These are phyloP conservation scores for Myrmophylax atrothorax DNA, from an alignment of 2,113 vertebrate genomes.

Conservation along the genomic window DNA sequence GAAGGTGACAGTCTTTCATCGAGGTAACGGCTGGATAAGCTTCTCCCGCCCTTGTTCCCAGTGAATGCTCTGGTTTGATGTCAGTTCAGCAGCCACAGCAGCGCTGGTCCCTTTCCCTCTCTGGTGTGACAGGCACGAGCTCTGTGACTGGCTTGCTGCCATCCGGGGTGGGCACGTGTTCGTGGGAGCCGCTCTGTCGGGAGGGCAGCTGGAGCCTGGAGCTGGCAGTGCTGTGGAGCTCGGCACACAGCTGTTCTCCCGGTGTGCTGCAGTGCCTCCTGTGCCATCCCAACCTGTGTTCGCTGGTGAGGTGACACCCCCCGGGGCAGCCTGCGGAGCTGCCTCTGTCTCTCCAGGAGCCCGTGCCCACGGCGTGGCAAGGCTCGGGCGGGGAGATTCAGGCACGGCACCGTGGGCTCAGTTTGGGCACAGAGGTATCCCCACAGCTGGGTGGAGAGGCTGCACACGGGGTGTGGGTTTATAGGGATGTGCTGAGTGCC, in stretches of 20 bases:
- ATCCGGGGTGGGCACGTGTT: not conserved
- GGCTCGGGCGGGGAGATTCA: not conserved
- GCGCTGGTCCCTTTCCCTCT: not conserved
- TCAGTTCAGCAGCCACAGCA: not conserved
- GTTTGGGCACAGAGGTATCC: not conserved
- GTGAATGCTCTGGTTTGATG: not conserved
- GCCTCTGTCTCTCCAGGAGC: not conserved
- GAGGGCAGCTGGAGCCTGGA: not conserved
- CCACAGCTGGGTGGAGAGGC: not conserved
- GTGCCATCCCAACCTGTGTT: not conserved
- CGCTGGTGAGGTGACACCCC: not conserved
- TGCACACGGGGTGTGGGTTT: not conserved
- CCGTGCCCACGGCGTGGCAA: fast-evolving
- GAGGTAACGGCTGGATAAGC: not conserved
- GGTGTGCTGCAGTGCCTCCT: not conserved
- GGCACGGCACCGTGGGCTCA: fast-evolving
- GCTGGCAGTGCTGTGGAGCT: not conserved
- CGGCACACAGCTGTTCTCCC: not conserved
- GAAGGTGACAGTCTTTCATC: not conserved
- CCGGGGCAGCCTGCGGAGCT: not conserved
- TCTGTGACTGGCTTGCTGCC: not conserved
- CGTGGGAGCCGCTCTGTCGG: not conserved
- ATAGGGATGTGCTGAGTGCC: too few relatives aligned
- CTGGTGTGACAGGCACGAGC: not conserved
- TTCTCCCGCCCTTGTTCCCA: not conserved